Percentiles rank a stretch among this genome's conserved stretches.
These are phyloP conservation scores for Drosophila pectinifera DNA, from an alignment of 1,140 invertebrate species.

Conservation along the genomic window DNA sequence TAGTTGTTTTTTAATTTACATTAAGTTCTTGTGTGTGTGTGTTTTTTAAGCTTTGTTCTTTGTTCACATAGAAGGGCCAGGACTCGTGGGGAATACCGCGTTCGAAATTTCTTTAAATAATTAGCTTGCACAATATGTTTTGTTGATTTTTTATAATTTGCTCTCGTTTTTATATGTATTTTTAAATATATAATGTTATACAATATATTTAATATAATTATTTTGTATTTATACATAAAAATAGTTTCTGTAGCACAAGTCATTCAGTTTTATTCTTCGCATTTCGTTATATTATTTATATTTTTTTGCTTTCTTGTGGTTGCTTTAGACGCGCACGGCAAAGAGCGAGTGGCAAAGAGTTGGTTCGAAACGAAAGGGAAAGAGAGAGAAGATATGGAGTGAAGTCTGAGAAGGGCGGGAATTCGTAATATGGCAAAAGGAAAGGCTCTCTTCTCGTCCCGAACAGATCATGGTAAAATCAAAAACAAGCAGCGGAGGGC, in stretches of 20 bases:
- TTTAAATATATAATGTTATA: conserved; percentile 58
- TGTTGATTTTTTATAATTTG: conserved; percentile 32
- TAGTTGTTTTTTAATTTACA: conserved; percentile 37
- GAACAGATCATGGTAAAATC: conserved; percentile 14
- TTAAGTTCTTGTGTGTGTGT: conserved; percentile 36
- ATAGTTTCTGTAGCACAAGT: conserved; percentile 63
- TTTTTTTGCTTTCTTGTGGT: conserved; percentile 17
- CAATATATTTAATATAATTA: conserved; percentile 63
- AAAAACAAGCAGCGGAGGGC: not conserved
- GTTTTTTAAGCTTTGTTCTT: conserved; percentile 55
- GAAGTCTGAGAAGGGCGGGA: conserved; percentile 3
- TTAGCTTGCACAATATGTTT: conserved; percentile 35
- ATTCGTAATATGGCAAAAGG: conserved; percentile 31
- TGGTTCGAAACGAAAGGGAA: conserved; percentile 4
- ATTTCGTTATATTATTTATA: conserved; percentile 2
- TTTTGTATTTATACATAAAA: conserved; percentile 71
- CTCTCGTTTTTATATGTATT: conserved; percentile 36
- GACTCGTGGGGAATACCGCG: conserved; percentile 40
- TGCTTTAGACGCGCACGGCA: conserved; percentile 43
- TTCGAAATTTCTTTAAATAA: conserved; percentile 43
- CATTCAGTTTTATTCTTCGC: conserved; percentile 15
- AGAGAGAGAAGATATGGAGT: conserved; percentile 13
- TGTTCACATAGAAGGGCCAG: conserved; percentile 42
- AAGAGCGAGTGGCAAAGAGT: conserved; percentile 64
- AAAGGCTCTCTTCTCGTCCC: conserved; percentile 3